phyloP scores from a whole-genome alignment of 2,888 invertebrate genomes.

The Drosophila koepferae region DNA sequence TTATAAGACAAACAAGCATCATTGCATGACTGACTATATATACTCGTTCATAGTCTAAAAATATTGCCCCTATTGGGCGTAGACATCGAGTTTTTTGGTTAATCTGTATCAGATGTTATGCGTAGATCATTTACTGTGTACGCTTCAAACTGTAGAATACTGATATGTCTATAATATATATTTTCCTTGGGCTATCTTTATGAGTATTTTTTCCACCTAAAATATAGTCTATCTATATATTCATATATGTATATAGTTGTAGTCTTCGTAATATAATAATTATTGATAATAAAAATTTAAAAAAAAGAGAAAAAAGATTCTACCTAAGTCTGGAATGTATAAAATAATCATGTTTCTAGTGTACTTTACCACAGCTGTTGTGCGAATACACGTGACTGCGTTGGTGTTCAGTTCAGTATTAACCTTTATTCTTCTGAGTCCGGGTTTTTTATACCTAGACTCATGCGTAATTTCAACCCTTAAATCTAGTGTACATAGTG shows the following conservation, averaged over 20 bases:
- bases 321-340: background rate
- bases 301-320: background rate
- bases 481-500: no score
- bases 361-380: background rate
- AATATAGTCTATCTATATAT: background rate
- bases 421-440: no score
- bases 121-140: no score
- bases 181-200: background rate
- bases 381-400: no score
- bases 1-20: background rate
- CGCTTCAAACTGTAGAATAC: no score
- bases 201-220: background rate
- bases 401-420: no score
- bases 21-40: no score
- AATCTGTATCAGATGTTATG: no score
- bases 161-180: background rate
- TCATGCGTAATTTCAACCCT: no score
- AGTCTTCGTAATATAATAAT: background rate
- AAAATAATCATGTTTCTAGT: background rate
- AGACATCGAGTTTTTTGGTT: background rate
- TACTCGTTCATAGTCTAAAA: no score
- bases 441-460: no score
- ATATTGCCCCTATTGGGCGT: background rate
- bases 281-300: background rate
- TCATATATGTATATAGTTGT: no score